Base-by-base conservation (phyloP, 2,888 invertebrate species). In the Pachliopta kotzebuea region DNA sequence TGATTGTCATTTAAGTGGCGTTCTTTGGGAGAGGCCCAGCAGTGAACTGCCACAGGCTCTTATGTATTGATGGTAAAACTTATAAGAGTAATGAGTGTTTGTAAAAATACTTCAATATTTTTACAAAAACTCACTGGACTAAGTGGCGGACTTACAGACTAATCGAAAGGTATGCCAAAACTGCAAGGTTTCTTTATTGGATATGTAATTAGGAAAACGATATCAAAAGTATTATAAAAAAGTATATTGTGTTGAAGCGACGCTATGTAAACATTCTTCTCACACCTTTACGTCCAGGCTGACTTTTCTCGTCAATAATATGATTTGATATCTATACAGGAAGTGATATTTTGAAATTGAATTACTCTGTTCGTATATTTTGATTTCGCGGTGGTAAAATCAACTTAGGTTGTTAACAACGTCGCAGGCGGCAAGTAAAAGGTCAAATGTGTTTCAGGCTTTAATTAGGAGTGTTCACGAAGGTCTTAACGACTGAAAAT, bases 401-500 rank as follows among this genome's bases (percentile, higher is more conserved):
- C n/a, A 45, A 59, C n/a, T 50, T 21, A 8, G 49, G 20, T 52
- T 59, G 29, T 31, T 60, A 58, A 50, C 49, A 60, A 60, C 31
- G 37, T 59, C 21, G 45, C 45, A 45, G 45, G 42, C 29, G 26
- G 54, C 20, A 21, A 31, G 31, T n/a, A 21, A 55, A 49, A 20
- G 26, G 55, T 56, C 18, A 52, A 52, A 42, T 37, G 31, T 45
- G 37, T 26, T 26, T 24, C 4, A 62, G 17, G 17, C 52, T 57
- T 53, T 31, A 37, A 53, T 57, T 26, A 26, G 17, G 37, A 52
- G 45, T 24, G 56, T 62, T 56, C 20, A n/a, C 49, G 50, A 52
- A 61, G 45, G 50, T 29, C 23, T 50, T 62, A 56, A 56, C 29
- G 56, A 56, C 50, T 62, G 56, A 31, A 62, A 62, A 62, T 62